A percentile compares a stretch with the other conserved stretches of the same genome.
These are phyloP conservation scores for Pristionchus mayeri DNA, from an alignment of 2,888 invertebrate species.

Conservation along the genomic window DNA sequence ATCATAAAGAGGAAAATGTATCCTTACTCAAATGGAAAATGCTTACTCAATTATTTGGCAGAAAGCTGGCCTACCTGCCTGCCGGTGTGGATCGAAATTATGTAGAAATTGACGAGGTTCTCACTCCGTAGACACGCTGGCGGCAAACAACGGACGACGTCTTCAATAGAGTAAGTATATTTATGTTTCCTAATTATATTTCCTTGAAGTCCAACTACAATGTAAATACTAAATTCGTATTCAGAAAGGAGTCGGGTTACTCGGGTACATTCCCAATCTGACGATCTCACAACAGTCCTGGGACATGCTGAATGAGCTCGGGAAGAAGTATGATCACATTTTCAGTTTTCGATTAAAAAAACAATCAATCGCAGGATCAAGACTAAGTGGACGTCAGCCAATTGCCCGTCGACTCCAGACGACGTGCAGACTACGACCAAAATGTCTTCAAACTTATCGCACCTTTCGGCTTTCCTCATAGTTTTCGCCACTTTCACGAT, in stretches of 20 bases:
- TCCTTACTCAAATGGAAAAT: no score
- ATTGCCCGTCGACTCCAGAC: not conserved
- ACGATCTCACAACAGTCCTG: not conserved
- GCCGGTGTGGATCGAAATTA: not conserved
- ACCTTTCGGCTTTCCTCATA: no score
- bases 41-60: no score
- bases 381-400: not conserved
- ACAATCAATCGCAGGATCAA: not conserved
- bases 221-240: not conserved
- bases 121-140: not conserved
- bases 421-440: not conserved
- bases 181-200: no score
- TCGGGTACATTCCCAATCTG: not conserved
- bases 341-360: not conserved
- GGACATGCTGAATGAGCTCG: conserved; percentile 1
- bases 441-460: not conserved
- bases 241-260: not conserved
- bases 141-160: not conserved
- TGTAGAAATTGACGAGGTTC: not conserved
- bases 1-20: no score
- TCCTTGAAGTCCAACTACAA: no score
- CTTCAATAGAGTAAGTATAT: not conserved
- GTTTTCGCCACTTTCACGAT: no score
- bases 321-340: not conserved
- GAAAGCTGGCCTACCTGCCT: not conserved